phyloP scores from a whole-genome alignment of 2,797 vertebrate genomes.

The Hapalemur alaotrensis region DNA sequence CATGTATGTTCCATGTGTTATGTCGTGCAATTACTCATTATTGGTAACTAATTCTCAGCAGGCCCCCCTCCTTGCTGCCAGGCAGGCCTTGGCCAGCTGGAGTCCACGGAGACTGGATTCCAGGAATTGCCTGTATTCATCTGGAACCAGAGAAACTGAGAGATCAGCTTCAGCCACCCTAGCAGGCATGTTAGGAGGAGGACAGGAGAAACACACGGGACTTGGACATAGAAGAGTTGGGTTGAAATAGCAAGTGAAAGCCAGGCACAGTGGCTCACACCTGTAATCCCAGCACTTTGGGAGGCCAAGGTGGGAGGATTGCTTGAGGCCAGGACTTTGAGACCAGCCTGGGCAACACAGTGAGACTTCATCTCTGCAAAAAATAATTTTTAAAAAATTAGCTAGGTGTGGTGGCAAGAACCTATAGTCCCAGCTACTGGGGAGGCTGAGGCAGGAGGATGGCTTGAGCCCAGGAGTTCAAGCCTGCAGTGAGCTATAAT shows the following conservation, averaged over 20 bases:
- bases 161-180: not conserved
- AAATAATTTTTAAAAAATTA: not conserved
- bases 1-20: not conserved
- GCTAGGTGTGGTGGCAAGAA: fast-evolving
- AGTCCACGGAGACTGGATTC: not conserved
- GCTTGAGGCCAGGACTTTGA: not conserved
- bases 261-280: not conserved
- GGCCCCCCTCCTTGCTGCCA: not conserved
- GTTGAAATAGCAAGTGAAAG: not conserved
- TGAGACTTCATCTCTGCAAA: not conserved
- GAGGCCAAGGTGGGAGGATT: not conserved
- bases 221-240: not conserved
- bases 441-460: not conserved
- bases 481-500: not conserved
- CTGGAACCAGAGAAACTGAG: not conserved
- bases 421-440: not conserved
- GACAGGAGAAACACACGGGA: not conserved
- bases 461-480: not conserved
- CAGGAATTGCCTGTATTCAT: not conserved
- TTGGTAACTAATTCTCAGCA: not conserved
- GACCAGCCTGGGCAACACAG: not conserved
- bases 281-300: not conserved
- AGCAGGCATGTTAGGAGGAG: not conserved
- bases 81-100: not conserved
- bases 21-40: too few relatives aligned